Evolutionary conservation across 2,888 invertebrate genomes (phyloP).

Genomic region (Anthoptus insignis): DNA sequence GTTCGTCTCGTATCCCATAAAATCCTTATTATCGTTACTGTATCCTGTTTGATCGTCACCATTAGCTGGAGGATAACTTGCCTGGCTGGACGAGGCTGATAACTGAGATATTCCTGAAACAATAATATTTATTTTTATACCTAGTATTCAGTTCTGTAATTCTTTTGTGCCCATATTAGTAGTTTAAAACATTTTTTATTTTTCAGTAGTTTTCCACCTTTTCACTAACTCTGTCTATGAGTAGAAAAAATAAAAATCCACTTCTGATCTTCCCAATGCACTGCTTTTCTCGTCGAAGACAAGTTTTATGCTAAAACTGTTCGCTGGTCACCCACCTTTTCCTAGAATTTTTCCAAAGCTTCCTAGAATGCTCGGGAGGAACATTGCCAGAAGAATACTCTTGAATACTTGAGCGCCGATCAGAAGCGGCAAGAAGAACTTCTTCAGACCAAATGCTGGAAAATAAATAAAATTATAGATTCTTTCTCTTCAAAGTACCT

Average conservation of each 20-base stretch:
- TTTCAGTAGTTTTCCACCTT: too few species aligned
- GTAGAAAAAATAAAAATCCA: too few species aligned
- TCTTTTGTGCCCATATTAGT: too few species aligned
- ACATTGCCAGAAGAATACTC: conserved; percentile 93
- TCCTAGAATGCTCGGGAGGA: conserved; percentile 94
- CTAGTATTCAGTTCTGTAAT: too few species aligned
- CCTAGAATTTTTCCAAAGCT: conserved; percentile 94
- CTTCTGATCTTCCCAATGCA: too few species aligned
- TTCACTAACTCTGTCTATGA: too few species aligned
- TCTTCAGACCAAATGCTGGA: conserved; percentile 93
- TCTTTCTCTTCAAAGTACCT: too few species aligned
- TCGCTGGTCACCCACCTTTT: conserved; percentile 88
- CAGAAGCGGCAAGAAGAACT: conserved; percentile 93
- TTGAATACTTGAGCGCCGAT: conserved; percentile 95
- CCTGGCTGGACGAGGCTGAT: conserved; percentile 79
- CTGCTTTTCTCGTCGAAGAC: too few species aligned
- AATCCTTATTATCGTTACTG: conserved; percentile 87
- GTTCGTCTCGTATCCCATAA: conserved; percentile 84
- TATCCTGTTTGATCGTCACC: conserved; percentile 88
- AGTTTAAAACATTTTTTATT: too few species aligned
- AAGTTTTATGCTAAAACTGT: too few species aligned
- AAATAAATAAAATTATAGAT: too few species aligned
- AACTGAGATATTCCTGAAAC: conserved; percentile 87
- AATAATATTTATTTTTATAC: neutral
- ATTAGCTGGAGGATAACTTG: conserved; percentile 87